Conservation (phyloP, 2,888 invertebrate genomes). For the Chloroclysta siterata region DNA sequence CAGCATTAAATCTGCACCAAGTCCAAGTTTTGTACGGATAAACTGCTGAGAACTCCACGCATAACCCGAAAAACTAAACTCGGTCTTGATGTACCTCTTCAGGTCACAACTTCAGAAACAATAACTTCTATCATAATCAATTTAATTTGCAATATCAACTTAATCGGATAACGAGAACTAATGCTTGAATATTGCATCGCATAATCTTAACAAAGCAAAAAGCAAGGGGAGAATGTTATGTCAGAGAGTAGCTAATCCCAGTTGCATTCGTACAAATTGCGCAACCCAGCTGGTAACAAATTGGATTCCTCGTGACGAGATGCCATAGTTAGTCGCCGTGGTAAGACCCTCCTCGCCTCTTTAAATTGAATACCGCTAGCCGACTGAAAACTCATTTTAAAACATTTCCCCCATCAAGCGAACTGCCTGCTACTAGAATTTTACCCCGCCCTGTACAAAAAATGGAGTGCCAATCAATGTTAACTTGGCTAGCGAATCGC, state of each 20-base stretch:
- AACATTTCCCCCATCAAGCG: constrained; percentile 34
- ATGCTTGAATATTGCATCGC: not conserved
- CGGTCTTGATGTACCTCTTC: too few species aligned
- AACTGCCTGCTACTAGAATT: constrained; percentile 26
- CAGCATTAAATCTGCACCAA: too few species aligned
- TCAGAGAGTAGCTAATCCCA: constrained; percentile 48
- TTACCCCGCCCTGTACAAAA: constrained; percentile 17
- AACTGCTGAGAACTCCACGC: too few species aligned
- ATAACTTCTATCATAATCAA: too few species aligned
- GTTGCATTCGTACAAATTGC: constrained; percentile 60
- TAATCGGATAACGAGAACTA: not conserved
- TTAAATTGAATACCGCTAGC: constrained; percentile 35
- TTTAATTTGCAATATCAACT: too few species aligned
- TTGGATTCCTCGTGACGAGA: constrained; percentile 55
- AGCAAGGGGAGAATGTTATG: constrained; percentile 5
- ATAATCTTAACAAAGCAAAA: not conserved
- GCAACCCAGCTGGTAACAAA: constrained; percentile 53
- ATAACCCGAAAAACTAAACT: too few species aligned
- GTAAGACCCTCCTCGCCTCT: constrained; percentile 11
- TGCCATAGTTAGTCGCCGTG: constrained; percentile 32
- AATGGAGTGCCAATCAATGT: constrained; percentile 19
- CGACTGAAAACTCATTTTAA: constrained; percentile 40
- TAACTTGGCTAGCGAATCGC: constrained; percentile 15
- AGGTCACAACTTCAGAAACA: too few species aligned
- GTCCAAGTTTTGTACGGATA: too few species aligned